phyloP scores from a whole-genome alignment of 2,113 vertebrate genomes.

The Pterocles burchelli region DNA sequence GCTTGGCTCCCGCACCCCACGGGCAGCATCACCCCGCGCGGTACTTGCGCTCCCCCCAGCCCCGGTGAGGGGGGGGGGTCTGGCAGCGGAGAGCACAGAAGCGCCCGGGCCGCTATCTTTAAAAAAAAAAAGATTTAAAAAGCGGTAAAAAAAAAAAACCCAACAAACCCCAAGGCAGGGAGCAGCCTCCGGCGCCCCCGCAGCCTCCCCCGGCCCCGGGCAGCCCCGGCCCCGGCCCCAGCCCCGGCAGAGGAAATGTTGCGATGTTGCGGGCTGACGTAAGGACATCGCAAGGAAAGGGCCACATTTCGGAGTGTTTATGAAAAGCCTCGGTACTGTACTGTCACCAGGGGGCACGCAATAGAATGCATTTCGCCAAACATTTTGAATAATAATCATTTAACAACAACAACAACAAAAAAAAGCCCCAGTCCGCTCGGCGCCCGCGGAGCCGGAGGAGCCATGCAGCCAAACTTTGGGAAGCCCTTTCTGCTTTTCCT shows the following conservation, averaged over 20 bases:
- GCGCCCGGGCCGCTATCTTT: no score
- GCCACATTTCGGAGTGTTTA: slow-evolving; percentile 64
- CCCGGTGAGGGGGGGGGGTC: no score
- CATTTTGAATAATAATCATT: slow-evolving; percentile 50
- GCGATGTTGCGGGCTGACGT: slow-evolving; percentile 75
- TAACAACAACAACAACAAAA: slow-evolving; percentile 4
- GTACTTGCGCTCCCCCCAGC: no score
- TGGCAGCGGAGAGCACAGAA: no score
- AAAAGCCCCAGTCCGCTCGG: not conserved
- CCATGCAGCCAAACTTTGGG: slow-evolving; percentile 53
- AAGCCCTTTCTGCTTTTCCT: not conserved
- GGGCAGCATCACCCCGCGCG: not conserved
- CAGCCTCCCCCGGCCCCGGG: not conserved
- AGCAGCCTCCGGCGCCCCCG: not conserved
- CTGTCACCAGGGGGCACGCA: slow-evolving; percentile 86
- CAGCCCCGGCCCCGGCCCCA: not conserved
- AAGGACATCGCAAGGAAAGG: slow-evolving; percentile 67
- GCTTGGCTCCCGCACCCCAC: not conserved
- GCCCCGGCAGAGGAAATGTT: slow-evolving; percentile 48
- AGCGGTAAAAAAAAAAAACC: no score
- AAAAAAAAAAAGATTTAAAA: no score
- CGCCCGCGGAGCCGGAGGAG: not conserved
- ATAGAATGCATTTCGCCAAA: slow-evolving; percentile 47
- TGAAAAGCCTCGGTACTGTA: slow-evolving; percentile 68
- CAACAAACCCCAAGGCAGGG: no score